phyloP scores from a whole-genome alignment of 2,113 vertebrate genomes.

The Apistogramma diplotaenia region DNA sequence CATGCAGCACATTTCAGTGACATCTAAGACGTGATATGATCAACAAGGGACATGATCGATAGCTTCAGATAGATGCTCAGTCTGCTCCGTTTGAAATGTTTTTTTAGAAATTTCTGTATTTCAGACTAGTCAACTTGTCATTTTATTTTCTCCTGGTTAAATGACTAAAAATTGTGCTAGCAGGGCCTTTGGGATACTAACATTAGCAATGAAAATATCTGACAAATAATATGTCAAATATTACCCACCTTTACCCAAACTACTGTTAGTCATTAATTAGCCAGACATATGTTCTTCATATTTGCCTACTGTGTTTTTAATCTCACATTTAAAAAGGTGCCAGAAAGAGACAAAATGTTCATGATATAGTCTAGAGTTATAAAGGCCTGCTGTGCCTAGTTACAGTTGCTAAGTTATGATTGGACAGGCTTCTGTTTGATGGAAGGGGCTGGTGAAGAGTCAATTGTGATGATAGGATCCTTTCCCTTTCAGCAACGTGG shows the following conservation, averaged over 20 bases:
- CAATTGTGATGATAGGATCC: conserved; percentile 20
- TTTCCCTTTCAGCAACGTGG: conserved; percentile 5
- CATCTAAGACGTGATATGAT: background rate
- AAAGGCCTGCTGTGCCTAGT: background rate
- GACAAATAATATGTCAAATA: no score
- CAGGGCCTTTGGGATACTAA: no score
- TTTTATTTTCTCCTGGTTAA: background rate
- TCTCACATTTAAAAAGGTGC: background rate
- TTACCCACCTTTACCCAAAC: background rate
- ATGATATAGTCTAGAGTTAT: background rate
- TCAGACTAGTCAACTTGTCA: background rate
- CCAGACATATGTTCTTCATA: background rate
- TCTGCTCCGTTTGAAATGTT: background rate
- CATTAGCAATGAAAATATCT: no score
- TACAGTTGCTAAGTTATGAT: conserved; percentile 12
- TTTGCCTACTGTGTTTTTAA: background rate
- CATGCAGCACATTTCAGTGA: background rate
- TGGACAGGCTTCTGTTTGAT: conserved; percentile 26
- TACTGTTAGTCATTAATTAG: background rate
- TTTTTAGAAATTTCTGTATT: background rate
- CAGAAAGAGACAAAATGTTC: background rate
- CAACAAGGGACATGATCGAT: background rate
- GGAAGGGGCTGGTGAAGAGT: conserved; percentile 16
- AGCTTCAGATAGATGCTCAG: background rate
- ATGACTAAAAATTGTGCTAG: background rate